These are phyloP conservation scores for Phortica magna DNA, from an alignment of 2,888 invertebrate species.

Conservation along the genomic window DNA sequence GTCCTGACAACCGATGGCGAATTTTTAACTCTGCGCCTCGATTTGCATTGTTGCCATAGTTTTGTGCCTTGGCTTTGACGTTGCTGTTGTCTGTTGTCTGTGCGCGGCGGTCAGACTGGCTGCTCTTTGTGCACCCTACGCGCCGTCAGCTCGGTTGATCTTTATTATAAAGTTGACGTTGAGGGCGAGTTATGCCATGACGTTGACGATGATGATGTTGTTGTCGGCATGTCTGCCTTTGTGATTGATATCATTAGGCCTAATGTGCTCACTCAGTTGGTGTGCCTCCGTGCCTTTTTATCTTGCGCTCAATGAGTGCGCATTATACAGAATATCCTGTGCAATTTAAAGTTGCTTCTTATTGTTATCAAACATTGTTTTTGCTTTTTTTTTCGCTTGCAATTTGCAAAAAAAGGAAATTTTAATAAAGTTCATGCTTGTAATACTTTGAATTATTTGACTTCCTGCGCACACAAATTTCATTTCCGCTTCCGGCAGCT, in stretches of 20 bases:
- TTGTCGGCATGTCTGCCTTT: constrained; percentile 53
- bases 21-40: constrained; percentile 49
- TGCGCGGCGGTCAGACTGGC: constrained; percentile 3
- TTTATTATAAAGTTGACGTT: neutral
- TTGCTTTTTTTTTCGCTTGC: neutral
- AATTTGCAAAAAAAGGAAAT: constrained; percentile 58
- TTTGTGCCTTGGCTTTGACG: constrained; percentile 4
- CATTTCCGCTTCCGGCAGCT: constrained; percentile 70
- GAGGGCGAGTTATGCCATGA: neutral
- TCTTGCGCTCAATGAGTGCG: neutral
- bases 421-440: constrained; percentile 55
- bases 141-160: neutral
- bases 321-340: constrained; percentile 56
- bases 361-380: neutral
- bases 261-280: constrained; percentile 38
- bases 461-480: constrained; percentile 53
- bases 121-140: constrained; percentile 23
- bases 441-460: constrained; percentile 35
- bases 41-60: constrained; percentile 38
- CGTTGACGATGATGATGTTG: constrained; percentile 1
- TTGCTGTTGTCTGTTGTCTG: neutral
- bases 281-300: neutral
- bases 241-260: constrained; percentile 34
- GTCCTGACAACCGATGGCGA: constrained; percentile 63
- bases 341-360: constrained; percentile 20